phyloP scores from a whole-genome alignment of 2,797 vertebrate genomes.

The Phrynocephalus guinanensis region DNA sequence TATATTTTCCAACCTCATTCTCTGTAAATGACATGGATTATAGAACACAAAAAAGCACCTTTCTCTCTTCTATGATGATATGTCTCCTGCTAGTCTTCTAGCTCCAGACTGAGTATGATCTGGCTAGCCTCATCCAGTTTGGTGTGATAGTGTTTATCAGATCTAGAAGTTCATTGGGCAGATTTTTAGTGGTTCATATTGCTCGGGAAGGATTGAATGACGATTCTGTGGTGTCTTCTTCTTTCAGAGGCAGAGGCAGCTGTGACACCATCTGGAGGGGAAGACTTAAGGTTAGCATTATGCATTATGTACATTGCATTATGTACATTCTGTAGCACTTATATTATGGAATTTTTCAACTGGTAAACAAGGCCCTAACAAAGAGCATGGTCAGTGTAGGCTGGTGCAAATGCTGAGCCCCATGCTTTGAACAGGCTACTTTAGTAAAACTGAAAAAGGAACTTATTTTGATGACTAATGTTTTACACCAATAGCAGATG shows the following conservation, averaged over 20 bases:
- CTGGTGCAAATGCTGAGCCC: background rate
- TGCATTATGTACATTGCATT: too few species aligned
- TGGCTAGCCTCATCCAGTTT: background rate
- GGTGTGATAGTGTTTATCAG: background rate
- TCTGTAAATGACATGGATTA: background rate
- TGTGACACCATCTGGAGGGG: slow-evolving; percentile 59
- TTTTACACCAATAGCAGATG: background rate
- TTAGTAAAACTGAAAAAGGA: background rate
- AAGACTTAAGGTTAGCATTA: slow-evolving; percentile 40
- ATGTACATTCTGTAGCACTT: background rate
- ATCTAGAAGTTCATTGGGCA: background rate
- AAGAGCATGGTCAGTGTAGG: background rate
- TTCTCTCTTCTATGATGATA: background rate
- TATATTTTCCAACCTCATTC: background rate
- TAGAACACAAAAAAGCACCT: background rate
- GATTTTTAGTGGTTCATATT: background rate
- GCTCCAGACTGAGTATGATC: background rate
- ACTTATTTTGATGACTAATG: background rate
- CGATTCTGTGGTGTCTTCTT: slow-evolving; percentile 20
- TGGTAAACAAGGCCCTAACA: background rate
- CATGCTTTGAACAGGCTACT: background rate
- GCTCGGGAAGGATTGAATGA: background rate
- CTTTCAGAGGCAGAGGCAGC: slow-evolving; percentile 69
- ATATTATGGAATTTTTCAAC: background rate
- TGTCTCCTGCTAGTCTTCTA: background rate